phyloP scores from a whole-genome alignment of 2,888 invertebrate species.

The Chironomus riparius region DNA sequence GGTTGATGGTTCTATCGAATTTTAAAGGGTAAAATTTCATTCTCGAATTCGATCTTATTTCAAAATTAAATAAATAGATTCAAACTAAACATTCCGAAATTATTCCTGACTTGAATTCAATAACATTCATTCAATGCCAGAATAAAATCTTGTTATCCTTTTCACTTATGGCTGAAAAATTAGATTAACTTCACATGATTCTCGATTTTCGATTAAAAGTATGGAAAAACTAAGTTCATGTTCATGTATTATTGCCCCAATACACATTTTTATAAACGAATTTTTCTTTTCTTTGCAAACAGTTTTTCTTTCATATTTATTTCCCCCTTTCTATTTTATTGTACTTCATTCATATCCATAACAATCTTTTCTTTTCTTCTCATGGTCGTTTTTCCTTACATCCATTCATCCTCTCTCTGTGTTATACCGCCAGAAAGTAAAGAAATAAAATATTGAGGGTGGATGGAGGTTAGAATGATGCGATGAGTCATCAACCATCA shows the following conservation, averaged over 20 bases:
- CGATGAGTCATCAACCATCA: slow-evolving; percentile 9
- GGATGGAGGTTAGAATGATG: not conserved
- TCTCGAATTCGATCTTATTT: no score
- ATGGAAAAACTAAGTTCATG: not conserved
- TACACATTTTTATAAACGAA: not conserved
- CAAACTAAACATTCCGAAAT: no score
- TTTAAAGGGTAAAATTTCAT: no score
- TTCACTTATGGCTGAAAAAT: no score
- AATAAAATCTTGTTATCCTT: no score
- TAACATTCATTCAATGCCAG: no score
- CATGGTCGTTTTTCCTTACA: not conserved
- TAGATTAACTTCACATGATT: no score
- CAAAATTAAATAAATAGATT: no score
- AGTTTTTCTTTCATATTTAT: not conserved
- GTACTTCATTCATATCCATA: slow-evolving; percentile 11
- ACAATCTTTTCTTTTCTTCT: not conserved
- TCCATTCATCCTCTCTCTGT: no score
- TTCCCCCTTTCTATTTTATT: not conserved
- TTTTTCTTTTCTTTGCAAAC: not conserved
- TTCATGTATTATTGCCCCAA: not conserved
- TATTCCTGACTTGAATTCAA: no score
- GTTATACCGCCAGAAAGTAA: no score
- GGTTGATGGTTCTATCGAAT: no score
- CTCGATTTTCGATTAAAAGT: not conserved
- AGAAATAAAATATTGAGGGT: not conserved